Evolutionary conservation across 2,113 vertebrate genomes (phyloP).

Genomic region (Pygoscelis antarcticus): DNA sequence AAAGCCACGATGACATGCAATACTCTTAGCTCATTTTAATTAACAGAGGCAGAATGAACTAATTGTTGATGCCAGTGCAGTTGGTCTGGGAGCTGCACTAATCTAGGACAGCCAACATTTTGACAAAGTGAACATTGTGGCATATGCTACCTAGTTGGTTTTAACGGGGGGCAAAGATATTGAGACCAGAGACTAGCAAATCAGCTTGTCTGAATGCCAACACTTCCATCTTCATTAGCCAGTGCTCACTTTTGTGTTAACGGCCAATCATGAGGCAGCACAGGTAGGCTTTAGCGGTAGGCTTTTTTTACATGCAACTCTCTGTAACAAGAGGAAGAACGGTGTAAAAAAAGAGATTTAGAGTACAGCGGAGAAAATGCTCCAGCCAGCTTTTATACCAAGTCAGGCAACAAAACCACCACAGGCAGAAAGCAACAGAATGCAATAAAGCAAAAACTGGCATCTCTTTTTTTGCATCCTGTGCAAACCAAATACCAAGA

Average conservation of each 20-base stretch:
- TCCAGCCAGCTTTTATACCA: neutral
- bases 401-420: neutral
- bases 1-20: rapidly evolving
- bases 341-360: neutral
- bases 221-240: neutral
- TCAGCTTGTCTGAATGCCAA: neutral
- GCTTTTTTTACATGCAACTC: neutral
- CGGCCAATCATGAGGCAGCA: rapidly evolving
- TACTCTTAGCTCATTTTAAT: neutral
- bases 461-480: neutral
- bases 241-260: neutral
- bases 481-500: neutral
- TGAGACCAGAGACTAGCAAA: neutral
- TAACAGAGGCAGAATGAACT: neutral
- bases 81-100: neutral
- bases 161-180: neutral
- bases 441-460: neutral
- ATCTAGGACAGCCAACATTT: neutral
- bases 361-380: neutral
- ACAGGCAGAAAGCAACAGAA: neutral
- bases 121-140: neutral
- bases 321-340: neutral
- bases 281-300: neutral
- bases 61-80: neutral
- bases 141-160: neutral